These are phyloP conservation scores for Climacteris rufus DNA, from an alignment of 2,113 vertebrate genomes.

Conservation along the genomic window DNA sequence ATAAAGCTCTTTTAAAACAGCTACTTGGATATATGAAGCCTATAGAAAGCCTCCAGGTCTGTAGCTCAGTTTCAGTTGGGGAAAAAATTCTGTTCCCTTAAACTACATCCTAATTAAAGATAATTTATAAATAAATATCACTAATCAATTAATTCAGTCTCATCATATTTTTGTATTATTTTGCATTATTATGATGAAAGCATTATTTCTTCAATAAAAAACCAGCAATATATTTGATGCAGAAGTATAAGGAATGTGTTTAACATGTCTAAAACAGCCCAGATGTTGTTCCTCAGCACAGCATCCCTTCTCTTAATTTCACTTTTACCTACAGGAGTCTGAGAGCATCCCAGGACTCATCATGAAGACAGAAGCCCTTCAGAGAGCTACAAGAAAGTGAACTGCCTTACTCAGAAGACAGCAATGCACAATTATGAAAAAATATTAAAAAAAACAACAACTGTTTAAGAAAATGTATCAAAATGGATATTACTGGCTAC, in stretches of 20 bases:
- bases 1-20: not conserved
- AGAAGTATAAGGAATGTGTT: not conserved
- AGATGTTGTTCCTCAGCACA: not conserved
- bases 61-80: not conserved
- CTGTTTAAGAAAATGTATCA: not conserved
- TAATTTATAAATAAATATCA: not conserved
- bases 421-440: not conserved
- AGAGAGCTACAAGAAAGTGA: not conserved
- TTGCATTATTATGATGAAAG: not conserved
- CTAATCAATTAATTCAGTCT: not conserved
- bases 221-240: not conserved
- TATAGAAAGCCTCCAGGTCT: not conserved
- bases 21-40: not conserved
- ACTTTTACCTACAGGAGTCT: not conserved
- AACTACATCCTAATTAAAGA: not conserved
- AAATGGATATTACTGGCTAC: not conserved
- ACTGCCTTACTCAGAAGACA: not conserved
- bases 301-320: not conserved
- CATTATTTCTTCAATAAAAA: not conserved
- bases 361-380: not conserved
- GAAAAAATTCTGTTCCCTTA: not conserved
- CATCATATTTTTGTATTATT: not conserved
- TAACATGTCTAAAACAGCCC: not conserved
- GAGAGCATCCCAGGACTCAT: not conserved
- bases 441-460: accelerated